These are phyloP conservation scores for Cacatua alba DNA, from an alignment of 2,113 vertebrate species.

Conservation along the genomic window DNA sequence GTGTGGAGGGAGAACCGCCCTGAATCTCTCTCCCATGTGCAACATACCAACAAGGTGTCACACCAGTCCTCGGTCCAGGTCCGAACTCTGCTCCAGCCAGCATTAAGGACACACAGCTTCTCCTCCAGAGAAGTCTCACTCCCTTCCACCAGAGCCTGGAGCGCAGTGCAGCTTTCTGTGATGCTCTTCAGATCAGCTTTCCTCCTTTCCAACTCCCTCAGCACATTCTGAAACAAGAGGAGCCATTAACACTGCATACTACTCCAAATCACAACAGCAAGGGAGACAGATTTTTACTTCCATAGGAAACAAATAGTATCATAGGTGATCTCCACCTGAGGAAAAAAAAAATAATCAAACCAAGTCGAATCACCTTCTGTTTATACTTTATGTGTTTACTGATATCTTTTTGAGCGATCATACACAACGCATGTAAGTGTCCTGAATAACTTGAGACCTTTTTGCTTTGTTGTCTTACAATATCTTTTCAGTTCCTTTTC, in stretches of 20 bases:
- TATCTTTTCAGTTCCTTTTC: not conserved
- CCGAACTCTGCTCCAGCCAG: conserved; percentile 86
- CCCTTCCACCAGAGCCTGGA: conserved; percentile 88
- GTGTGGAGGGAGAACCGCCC: no score
- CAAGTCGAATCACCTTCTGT: not conserved
- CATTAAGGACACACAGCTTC: conserved; percentile 85
- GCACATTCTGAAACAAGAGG: conserved; percentile 80
- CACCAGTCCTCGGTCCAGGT: conserved; percentile 94
- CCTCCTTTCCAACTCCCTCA: conserved; percentile 90
- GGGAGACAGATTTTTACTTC: not conserved
- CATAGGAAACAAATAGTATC: not conserved
- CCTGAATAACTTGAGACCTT: not conserved
- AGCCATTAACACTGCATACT: not conserved
- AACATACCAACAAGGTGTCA: conserved; percentile 85
- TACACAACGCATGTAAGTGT: not conserved
- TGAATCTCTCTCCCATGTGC: no score
- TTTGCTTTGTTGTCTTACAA: not conserved
- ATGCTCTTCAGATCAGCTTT: conserved; percentile 85
- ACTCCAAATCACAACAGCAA: not conserved
- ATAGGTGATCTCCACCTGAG: not conserved
- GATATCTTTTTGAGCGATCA: not conserved
- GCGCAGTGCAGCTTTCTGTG: conserved; percentile 84
- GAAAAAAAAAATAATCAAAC: not conserved
- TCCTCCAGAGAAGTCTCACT: conserved; percentile 86
- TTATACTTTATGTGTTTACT: not conserved